phyloP scores from a whole-genome alignment of 2,797 vertebrate genomes.

The Monodelphis domestica region DNA sequence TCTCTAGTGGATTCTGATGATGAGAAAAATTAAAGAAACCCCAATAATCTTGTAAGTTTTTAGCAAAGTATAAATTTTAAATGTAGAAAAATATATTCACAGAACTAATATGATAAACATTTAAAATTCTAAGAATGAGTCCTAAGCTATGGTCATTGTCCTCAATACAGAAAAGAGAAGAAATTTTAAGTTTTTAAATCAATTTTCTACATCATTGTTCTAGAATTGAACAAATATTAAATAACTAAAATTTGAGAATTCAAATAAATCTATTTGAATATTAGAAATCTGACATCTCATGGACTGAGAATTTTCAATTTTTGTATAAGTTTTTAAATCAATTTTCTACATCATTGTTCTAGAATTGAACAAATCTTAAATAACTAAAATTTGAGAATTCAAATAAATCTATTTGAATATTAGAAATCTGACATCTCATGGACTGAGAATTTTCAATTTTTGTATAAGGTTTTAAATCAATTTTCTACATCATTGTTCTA shows the following conservation, averaged over 20 bases:
- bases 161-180: neutral
- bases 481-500: conserved; percentile 21
- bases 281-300: no score
- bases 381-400: conserved; percentile 39
- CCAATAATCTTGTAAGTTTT: conserved; percentile 16
- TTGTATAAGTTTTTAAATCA: neutral
- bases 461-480: neutral
- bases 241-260: conserved; percentile 39
- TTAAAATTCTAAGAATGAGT: neutral
- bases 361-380: conserved; percentile 2
- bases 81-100: conserved; percentile 34
- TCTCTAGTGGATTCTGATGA: conserved; percentile 23
- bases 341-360: conserved; percentile 22
- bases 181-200: neutral
- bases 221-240: neutral
- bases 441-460: no score
- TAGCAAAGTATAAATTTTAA: conserved; percentile 44
- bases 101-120: neutral
- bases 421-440: no score
- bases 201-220: conserved; percentile 25
- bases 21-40: conserved; percentile 19
- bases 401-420: no score
- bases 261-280: no score
- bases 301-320: no score
- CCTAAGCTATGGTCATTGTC: neutral